Evolutionary conservation across 2,113 vertebrate species (phyloP), one percentile per base, ranked within the genome.

Genomic region (Camelus dromedarius): DNA sequence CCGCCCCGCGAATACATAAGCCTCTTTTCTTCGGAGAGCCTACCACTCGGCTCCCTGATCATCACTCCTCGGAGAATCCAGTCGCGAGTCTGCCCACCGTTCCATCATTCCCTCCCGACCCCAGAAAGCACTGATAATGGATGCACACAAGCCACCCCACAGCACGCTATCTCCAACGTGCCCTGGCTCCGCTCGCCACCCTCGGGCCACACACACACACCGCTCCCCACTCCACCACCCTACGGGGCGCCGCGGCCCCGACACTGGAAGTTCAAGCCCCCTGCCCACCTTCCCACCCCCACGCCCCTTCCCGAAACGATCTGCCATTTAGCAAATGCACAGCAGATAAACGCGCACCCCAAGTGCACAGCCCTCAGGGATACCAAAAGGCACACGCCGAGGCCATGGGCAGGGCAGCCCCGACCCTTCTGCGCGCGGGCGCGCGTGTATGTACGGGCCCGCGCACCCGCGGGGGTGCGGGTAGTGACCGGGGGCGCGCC

Each of bases 401-500:
- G 84, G 89, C 88, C 64, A 60, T 1, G 5, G 48, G 54, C 73
- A 6, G 6, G 5, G 89, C 73, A 24, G 79, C 87, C 96, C 48
- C n/a, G 86, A 96, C 81, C 72, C 95, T 70, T 75, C 6, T 15
- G 77, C 30, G 72, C 6, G 35, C 13, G 88, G 5, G 77, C 0
- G 60, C 32, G 80, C 69, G 26, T 26, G 13, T 67, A 50, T n/a
- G 26, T 5, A 12, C 70, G 32, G 6, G 48, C 12, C 14, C 28
- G 64, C 30, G 77, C 80, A 18, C 52, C 70, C 62, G 38, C 32
- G 56, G 28, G 75, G 22, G 82, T 56, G 85, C 81, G 91, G 66
- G 85, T 24, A 46, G 76, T 5, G 91, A 24, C 76, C 72, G 79
- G 97, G 95, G 80, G 26, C 97, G 97, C 97, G 92, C 97, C 67